Percentiles rank a stretch among this genome's conserved stretches.
Evolutionary conservation across 2,888 invertebrate species (phyloP).

Genomic region (Auanema freiburgensis): DNA sequence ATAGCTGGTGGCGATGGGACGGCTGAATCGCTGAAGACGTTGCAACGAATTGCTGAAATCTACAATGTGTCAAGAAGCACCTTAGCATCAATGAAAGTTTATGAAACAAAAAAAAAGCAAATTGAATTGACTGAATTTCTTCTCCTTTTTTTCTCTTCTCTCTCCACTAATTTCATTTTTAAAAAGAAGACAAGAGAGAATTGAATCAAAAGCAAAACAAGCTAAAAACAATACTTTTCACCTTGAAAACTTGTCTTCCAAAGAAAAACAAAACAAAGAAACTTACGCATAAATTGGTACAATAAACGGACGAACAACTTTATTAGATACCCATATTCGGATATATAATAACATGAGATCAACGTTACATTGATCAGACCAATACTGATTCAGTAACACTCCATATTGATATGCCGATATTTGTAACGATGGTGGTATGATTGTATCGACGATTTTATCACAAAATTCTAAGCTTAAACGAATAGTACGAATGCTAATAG

Average conservation of each 20-base stretch:
- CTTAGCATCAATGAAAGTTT: not conserved
- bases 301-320: constrained; percentile 9
- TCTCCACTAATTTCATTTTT: too few species aligned
- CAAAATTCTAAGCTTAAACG: constrained; percentile 17
- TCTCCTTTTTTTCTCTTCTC: not conserved
- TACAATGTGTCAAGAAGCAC: not conserved
- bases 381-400: constrained; percentile 15
- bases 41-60: constrained; percentile 17
- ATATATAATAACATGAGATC: constrained; percentile 44
- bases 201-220: too few species aligned
- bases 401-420: constrained; percentile 14
- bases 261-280: not conserved
- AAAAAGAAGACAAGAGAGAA: too few species aligned
- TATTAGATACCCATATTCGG: constrained; percentile 22
- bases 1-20: constrained; percentile 8
- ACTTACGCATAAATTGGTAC: constrained; percentile 19
- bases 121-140: not conserved
- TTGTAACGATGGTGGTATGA: constrained; percentile 8
- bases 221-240: too few species aligned
- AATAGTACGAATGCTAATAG: not conserved
- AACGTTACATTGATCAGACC: constrained; percentile 30
- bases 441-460: constrained; percentile 2
- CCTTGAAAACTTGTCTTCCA: not conserved
- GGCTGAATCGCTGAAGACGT: constrained; percentile 18
- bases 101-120: not conserved